These are phyloP conservation scores for Palloptera scutellata DNA, from an alignment of 2,888 invertebrate species.

Conservation along the genomic window DNA sequence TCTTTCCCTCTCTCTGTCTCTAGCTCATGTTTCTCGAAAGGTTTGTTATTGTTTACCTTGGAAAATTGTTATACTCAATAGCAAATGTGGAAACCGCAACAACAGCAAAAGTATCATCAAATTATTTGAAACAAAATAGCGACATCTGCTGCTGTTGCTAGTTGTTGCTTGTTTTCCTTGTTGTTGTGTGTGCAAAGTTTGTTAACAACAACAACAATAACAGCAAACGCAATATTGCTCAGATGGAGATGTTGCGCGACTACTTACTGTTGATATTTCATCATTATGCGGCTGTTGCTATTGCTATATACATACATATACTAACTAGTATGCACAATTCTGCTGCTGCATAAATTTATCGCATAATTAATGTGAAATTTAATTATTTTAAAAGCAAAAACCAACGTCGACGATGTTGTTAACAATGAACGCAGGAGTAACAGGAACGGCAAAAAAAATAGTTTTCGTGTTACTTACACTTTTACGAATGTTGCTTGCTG, in stretches of 20 bases:
- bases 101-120: too few species aligned
- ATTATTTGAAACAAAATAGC: neutral
- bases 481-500: neutral
- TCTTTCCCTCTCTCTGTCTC: too few species aligned
- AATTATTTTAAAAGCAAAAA: conserved; percentile 18
- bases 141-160: conserved; percentile 2
- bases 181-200: neutral
- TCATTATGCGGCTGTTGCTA: neutral
- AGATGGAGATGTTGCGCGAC: neutral
- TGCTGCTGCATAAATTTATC: conserved; percentile 6
- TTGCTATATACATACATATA: neutral
- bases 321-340: neutral
- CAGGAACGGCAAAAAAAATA: neutral
- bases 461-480: neutral
- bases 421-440: neutral
- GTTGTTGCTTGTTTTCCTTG: too few species aligned
- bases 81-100: too few species aligned
- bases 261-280: conserved; percentile 2
- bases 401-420: neutral
- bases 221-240: neutral
- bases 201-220: neutral
- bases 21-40: too few species aligned
- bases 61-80: neutral
- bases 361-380: conserved; percentile 24
- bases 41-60: neutral